Evolutionary conservation across 92 coral and sea anemone genomes (phyloP).

Genomic region (Hydrozoanthus gracilis): DNA sequence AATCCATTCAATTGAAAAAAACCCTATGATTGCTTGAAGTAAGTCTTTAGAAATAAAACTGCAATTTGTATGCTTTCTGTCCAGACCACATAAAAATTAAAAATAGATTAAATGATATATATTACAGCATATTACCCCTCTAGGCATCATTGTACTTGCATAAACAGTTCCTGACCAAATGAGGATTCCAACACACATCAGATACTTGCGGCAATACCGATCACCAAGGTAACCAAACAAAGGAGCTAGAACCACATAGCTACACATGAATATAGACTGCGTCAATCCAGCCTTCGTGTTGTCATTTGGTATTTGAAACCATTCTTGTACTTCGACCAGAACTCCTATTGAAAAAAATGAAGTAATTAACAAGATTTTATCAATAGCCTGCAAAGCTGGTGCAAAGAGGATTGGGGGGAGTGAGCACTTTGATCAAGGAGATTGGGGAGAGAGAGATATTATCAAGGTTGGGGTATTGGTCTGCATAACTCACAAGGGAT

Average conservation of each 20-base stretch:
- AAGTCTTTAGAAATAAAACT: too few species aligned
- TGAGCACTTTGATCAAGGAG: too few species aligned
- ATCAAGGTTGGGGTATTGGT: too few species aligned
- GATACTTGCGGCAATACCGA: conserved; percentile 84
- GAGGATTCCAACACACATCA: conserved; percentile 88
- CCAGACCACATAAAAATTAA: not conserved
- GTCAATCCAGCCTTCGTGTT: conserved; percentile 82
- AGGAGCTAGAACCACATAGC: conserved; percentile 93
- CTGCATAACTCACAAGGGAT: too few species aligned
- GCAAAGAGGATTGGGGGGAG: too few species aligned
- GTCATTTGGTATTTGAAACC: conserved; percentile 72
- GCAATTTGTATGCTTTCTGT: too few species aligned
- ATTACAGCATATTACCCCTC: conserved; percentile 61
- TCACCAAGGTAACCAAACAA: conserved; percentile 98
- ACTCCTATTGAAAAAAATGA: conserved; percentile 57
- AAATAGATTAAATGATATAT: not conserved
- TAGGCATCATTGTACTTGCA: conserved; percentile 78
- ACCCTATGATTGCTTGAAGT: too few species aligned
- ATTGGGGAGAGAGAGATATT: too few species aligned
- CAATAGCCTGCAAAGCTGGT: too few species aligned
- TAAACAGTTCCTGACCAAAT: conserved; percentile 89
- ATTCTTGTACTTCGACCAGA: conserved; percentile 70
- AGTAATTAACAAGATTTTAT: too few species aligned
- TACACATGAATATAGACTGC: conserved; percentile 91
- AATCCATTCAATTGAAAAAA: too few species aligned